Evolutionary conservation across 2,797 vertebrate species (phyloP), one percentile per base, ranked within the genome.

Genomic region (Schizopygopsis malacanthus): DNA sequence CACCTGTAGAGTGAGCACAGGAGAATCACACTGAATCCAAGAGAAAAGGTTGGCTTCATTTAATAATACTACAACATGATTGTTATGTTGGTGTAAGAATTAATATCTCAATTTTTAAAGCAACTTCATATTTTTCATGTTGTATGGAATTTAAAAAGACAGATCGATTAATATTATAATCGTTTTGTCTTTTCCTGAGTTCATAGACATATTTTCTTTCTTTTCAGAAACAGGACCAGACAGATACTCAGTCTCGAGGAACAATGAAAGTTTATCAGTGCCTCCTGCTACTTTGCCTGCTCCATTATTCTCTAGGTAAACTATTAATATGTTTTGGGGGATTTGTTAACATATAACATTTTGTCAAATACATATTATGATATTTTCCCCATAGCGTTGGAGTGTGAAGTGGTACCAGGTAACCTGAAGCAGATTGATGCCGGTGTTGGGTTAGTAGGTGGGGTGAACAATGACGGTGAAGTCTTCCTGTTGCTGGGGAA

Each of bases 341-440:
- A 77, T 22, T 77, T 1, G 4, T 37, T 12, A 22, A 8, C 45
- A 18, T 70, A 43, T 59, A 41, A 50, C 1, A 59, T 50, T 50
- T 20, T 11, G 9, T 6, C 20, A 6, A 80, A 67, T 33, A 33
- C 8, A 4, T 47, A 8, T 47, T 9, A 13, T 45, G 2, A 20
- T 63, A 6, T 28, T 63, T 56, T 52, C 28, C 33, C 18, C 33
- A 37, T 50, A 78, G 75, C 75, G 59, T 39, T 78, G 33, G 75
- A 78, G 50, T 78, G 75, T 78, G 52, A 78, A n/a, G 75, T 37
- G 73, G 2, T 76, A 6, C 73, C 73, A 6, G 67, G 73, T 2
- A 13, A 0, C 0, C 67, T 90, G 47, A 84, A 84, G 1, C 90
- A 93, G 87, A 76, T 92, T 37, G 92, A 93, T 39, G 91, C 90